Conservation (phyloP, 2,888 invertebrate species). For the Automeris io region DNA sequence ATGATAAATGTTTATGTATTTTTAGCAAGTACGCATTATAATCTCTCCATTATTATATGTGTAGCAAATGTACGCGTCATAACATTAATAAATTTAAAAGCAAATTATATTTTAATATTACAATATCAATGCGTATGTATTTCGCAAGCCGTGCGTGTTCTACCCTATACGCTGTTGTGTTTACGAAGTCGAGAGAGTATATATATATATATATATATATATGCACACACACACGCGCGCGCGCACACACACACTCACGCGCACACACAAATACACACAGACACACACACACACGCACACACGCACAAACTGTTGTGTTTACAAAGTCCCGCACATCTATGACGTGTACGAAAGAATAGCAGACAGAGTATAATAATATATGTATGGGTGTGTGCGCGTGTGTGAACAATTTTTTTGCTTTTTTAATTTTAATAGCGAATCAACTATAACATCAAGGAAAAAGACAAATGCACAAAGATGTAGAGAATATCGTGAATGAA, state of each 20-base stretch:
- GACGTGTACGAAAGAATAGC: conserved; percentile 13
- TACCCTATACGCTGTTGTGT: conserved; percentile 15
- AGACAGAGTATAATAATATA: conserved; percentile 10
- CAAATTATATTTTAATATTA: conserved; percentile 10
- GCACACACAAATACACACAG: no score
- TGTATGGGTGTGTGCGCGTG: conserved; percentile 5
- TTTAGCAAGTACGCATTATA: conserved; percentile 6
- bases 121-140: conserved; percentile 11
- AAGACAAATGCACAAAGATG: conserved; percentile 28
- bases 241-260: no score
- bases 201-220: conserved; percentile 14
- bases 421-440: conserved; percentile 19
- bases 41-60: conserved; percentile 7
- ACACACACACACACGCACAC: conserved; percentile 12
- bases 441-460: conserved; percentile 22
- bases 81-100: conserved; percentile 8
- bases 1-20: conserved; percentile 5
- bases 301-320: conserved; percentile 8
- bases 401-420: conserved; percentile 6
- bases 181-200: conserved; percentile 8
- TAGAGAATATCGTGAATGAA: conserved; percentile 27
- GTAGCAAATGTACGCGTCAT: conserved; percentile 9
- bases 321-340: conserved; percentile 10
- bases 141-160: conserved; percentile 13
- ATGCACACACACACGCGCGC: no score